These are phyloP conservation scores for Eucera pruinosa DNA, from an alignment of 2,888 invertebrate species.

Conservation along the genomic window DNA sequence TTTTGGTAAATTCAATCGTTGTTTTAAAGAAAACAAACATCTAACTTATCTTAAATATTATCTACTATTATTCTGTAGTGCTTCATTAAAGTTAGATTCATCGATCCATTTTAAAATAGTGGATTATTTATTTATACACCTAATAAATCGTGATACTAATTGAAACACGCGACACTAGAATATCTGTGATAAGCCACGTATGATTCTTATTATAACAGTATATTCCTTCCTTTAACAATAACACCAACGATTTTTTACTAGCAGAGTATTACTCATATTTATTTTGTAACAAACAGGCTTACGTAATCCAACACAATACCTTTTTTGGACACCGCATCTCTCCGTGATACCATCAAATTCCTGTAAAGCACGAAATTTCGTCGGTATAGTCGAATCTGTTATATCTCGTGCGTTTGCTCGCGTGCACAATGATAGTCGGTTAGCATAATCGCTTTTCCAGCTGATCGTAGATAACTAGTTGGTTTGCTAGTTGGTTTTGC, in stretches of 20 bases:
- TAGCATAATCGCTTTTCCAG: constrained; percentile 33
- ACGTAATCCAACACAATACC: neutral
- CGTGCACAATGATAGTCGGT: constrained; percentile 35
- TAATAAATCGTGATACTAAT: too few relatives aligned
- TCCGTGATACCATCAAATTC: constrained; percentile 4
- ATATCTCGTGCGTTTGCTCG: constrained; percentile 12
- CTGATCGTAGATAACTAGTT: constrained; percentile 28
- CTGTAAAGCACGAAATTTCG: constrained; percentile 4
- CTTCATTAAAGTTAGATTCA: too few relatives aligned
- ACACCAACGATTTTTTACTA: neutral
- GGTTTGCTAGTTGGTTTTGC: constrained; percentile 17
- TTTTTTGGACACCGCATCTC: neutral
- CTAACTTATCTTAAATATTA: too few relatives aligned
- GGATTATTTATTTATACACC: too few relatives aligned
- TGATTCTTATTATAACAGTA: too few relatives aligned
- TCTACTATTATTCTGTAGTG: too few relatives aligned
- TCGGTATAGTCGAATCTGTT: constrained; percentile 1
- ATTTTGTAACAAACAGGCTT: neutral
- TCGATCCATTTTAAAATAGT: too few relatives aligned
- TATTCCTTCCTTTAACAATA: too few relatives aligned
- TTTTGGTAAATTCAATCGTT: too few relatives aligned
- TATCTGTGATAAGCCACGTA: too few relatives aligned
- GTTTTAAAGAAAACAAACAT: too few relatives aligned
- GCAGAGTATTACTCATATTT: neutral
- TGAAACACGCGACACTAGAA: too few relatives aligned